phyloP scores from a whole-genome alignment of 2,888 invertebrate species.

The Chrysomela aeneicollis region DNA sequence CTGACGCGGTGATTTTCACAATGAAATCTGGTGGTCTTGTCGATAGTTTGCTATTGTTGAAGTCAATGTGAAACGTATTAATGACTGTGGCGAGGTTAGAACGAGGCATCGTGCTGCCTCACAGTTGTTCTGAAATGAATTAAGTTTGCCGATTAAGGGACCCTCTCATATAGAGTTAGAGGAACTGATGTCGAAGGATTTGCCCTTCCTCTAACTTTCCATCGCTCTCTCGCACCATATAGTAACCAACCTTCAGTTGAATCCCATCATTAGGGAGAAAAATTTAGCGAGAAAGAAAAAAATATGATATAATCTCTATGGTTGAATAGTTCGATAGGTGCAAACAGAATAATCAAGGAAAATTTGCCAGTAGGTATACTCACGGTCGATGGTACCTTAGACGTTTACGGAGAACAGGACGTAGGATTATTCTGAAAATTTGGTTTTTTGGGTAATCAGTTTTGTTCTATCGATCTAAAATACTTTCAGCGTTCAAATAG shows the following conservation, averaged over 20 bases:
- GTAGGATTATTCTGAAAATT: too few relatives aligned
- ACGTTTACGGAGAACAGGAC: too few relatives aligned
- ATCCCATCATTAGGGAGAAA: not conserved
- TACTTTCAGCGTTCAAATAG: too few relatives aligned
- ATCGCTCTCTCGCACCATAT: conserved; percentile 26
- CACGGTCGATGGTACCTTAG: too few relatives aligned
- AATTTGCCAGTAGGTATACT: too few relatives aligned
- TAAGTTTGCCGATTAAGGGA: conserved; percentile 56
- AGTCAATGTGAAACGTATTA: conserved; percentile 32
- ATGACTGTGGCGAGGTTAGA: conserved; percentile 31
- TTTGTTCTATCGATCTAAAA: too few relatives aligned
- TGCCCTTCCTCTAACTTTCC: conserved; percentile 37
- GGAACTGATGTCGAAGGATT: conserved; percentile 43
- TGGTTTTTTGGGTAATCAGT: too few relatives aligned
- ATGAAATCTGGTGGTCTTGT: conserved; percentile 28
- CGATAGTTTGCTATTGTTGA: conserved; percentile 31
- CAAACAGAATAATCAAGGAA: too few relatives aligned
- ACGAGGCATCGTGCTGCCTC: conserved; percentile 40
- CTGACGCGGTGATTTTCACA: not conserved
- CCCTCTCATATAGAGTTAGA: conserved; percentile 49
- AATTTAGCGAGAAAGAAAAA: too few relatives aligned
- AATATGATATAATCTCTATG: too few relatives aligned
- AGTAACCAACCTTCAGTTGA: not conserved
- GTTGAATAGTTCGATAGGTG: too few relatives aligned
- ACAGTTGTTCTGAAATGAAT: conserved; percentile 54